These are phyloP conservation scores for Caenorhabditis latens DNA, from an alignment of 1,140 invertebrate genomes.

Conservation along the genomic window DNA sequence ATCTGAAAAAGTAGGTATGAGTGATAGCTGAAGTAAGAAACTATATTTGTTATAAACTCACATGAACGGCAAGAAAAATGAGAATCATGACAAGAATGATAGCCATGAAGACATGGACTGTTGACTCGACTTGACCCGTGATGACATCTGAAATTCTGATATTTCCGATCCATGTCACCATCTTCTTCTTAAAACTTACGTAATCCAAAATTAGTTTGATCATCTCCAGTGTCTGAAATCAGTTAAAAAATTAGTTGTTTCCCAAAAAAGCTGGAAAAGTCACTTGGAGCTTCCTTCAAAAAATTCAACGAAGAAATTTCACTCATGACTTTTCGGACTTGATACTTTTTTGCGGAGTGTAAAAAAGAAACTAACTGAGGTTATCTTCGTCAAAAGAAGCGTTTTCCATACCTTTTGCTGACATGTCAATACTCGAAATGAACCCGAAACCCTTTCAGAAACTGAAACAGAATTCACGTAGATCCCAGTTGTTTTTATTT, in stretches of 20 bases:
- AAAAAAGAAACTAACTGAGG: neutral
- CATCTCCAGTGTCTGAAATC: slow-evolving; percentile 11
- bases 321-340: neutral
- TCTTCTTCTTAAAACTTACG: neutral
- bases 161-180: neutral
- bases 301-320: neutral
- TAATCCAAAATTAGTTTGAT: slow-evolving; percentile 3
- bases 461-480: neutral
- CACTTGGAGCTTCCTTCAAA: neutral
- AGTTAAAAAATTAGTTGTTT: neutral
- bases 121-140: slow-evolving; percentile 1
- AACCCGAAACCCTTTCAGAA: neutral
- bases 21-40: neutral
- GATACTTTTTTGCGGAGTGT: neutral
- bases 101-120: slow-evolving; percentile 15
- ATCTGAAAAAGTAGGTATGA: neutral
- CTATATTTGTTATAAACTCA: neutral
- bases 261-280: neutral
- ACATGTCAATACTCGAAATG: neutral
- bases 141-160: neutral
- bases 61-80: slow-evolving; percentile 35
- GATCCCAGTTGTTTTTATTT: neutral
- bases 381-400: neutral
- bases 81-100: slow-evolving; percentile 12
- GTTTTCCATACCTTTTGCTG: neutral